Evolutionary conservation across 2,888 invertebrate species (phyloP).

Genomic region (Sphinx pinastri): DNA sequence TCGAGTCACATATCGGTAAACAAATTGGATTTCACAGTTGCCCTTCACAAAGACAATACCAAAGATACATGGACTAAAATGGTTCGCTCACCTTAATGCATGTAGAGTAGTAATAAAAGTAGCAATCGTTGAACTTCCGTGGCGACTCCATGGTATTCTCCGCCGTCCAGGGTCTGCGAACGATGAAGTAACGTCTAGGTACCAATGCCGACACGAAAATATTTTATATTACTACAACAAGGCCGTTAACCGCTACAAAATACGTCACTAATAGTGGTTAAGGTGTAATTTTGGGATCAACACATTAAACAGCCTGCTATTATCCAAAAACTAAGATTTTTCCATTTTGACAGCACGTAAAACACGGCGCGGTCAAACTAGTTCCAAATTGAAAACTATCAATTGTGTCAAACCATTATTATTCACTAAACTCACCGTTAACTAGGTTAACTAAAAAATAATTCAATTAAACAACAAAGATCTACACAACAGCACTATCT

Average conservation of each 20-base stretch:
- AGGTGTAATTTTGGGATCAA: slow-evolving; percentile 43
- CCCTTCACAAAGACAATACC: slow-evolving; percentile 28
- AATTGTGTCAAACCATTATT: slow-evolving; percentile 47
- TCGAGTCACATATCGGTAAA: slow-evolving; percentile 27
- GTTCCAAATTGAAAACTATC: slow-evolving; percentile 60
- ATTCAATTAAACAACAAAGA: slow-evolving; percentile 77
- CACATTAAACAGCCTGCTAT: slow-evolving; percentile 51
- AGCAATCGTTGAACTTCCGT: slow-evolving; percentile 92
- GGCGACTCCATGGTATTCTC: slow-evolving; percentile 86
- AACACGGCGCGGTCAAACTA: slow-evolving; percentile 72
- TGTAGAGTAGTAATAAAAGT: slow-evolving; percentile 94
- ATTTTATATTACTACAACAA: slow-evolving; percentile 31
- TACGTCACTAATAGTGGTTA: slow-evolving; percentile 40
- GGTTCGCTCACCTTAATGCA: slow-evolving; percentile 89
- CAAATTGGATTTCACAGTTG: slow-evolving; percentile 30
- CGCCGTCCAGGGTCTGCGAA: slow-evolving; percentile 72
- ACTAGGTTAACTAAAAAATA: slow-evolving; percentile 71
- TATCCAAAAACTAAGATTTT: slow-evolving; percentile 62
- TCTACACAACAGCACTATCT: slow-evolving; percentile 71
- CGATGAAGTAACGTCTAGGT: slow-evolving; percentile 50
- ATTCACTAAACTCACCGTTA: slow-evolving; percentile 68
- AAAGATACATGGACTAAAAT: background rate
- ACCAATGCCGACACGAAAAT: slow-evolving; percentile 49
- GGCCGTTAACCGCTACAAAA: slow-evolving; percentile 44
- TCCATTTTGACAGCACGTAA: slow-evolving; percentile 74